Evolutionary conservation across 2,888 invertebrate genomes (phyloP), one percentile per base, ranked within the genome.

Genomic region (Incurvaria masculella): DNA sequence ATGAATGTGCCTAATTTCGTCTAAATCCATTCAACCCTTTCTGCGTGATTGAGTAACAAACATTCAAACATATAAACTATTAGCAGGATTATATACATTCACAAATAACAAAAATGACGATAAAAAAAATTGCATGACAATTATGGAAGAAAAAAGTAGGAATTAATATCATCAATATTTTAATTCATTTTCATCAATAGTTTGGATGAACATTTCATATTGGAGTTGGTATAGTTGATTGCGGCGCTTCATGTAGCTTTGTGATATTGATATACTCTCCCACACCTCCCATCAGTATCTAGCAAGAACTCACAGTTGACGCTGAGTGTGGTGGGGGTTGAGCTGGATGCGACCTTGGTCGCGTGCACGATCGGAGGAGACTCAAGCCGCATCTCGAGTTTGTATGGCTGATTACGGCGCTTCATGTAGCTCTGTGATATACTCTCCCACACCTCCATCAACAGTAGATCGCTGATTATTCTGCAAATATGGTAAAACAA

Each of bases 401-500:
- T 56, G 45, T 48, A 51, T 14, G 52, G 58, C 52, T 65, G 61
- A 45, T 56, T 60, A 3, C 59, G 56, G 20, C 57, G 59, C 53
- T 65, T 68, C 56, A 57, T 61, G 53, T 68, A 66, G 1, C 68
- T 69, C 54, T 72, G 62, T 5, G 74, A 62, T 50, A 80, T 55
- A 51, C 66, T 70, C 57, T 81, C 79, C 87, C 87, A 87, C 42
- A 83, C 76, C 62, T 87, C 86, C 62, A 84, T 70, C 5, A 85
- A 63, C 42, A 86, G 65, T 46, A 86, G 63, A 44, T 85, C 83
- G 17, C 79, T 73, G 45, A 83, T 68, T 41, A 80, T 65, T 45
- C 79, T 76, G 55, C 62, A 72, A 65, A 44, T 16, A 44, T n/a
- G n/a, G n/a, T n/a, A n/a, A n/a, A n/a, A n/a, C n/a, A n/a, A n/a